Conservation (phyloP, 2,113 vertebrate species). For the Muntiacus muntjak region DNA sequence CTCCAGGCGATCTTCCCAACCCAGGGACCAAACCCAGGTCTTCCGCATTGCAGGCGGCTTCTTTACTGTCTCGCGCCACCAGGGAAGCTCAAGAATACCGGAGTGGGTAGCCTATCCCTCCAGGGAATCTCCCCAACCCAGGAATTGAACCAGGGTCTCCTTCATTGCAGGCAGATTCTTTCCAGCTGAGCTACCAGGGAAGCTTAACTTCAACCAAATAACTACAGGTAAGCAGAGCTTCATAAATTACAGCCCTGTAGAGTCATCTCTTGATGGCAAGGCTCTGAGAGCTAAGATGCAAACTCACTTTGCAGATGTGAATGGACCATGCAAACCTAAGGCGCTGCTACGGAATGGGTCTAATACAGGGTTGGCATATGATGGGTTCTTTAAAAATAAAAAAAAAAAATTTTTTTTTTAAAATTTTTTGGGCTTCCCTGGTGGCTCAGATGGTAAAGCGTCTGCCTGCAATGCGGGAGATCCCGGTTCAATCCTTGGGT, state of each 20-base stretch:
- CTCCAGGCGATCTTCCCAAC: not conserved
- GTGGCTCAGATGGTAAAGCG: too few species aligned
- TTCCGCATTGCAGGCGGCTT: not conserved
- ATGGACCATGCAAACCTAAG: not conserved
- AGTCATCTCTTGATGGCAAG: not conserved
- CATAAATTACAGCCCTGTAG: not conserved
- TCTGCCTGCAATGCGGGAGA: too few species aligned
- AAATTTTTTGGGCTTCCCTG: not conserved
- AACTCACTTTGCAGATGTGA: not conserved
- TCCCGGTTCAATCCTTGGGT: too few species aligned
- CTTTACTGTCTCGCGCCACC: not conserved
- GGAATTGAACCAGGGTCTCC: not conserved
- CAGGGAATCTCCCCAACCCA: not conserved
- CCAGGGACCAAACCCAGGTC: not conserved
- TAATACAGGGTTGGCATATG: not conserved
- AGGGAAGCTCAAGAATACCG: not conserved
- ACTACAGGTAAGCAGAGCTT: not conserved
- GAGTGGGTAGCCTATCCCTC: not conserved
- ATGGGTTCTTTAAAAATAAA: not conserved
- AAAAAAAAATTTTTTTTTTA: accelerated
- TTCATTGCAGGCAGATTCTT: not conserved
- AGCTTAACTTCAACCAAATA: not conserved
- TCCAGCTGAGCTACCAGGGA: not conserved
- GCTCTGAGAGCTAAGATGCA: not conserved
- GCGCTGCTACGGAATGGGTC: not conserved